Base-by-base conservation (phyloP, 2,113 vertebrate genomes). In the Barbus barbus region DNA sequence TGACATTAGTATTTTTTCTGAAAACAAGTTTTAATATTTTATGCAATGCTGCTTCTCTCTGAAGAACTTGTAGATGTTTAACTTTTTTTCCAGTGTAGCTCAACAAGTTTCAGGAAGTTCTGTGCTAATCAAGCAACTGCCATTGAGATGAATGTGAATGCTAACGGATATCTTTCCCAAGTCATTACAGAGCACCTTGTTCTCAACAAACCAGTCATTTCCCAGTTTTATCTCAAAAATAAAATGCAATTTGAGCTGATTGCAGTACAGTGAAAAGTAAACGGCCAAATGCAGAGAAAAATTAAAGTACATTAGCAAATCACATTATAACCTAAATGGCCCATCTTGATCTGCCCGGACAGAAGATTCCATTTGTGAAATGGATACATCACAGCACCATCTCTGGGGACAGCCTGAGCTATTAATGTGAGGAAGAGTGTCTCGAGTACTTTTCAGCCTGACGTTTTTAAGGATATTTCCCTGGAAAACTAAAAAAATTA, bases 351-450 rank as follows among this genome's bases (percentile, higher is more conserved):
- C 13, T 46, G 53, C 56, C 14, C 5, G 36, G 28, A 60, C 22
- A 61, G 33, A 60, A 22, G 8, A 76, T 67, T 71, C 38, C 48
- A 76, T 81, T 84, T 76, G 56, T 20, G 46, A 48, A 72, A 53
- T 72, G 53, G 53, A 63, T 78, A 5, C 48, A 28, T 78, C 51
- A 73, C 41, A 78, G 41, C 22, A 75, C 22, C 24, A 11, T 79
- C 38, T 41, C 46, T 3, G 16, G 31, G 26, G 22, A 48, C 38
- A 82, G 41, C 41, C 26, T 77, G 33, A 38, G 56, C n/a, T 78
- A 61, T 26, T 78, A 78, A 48, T 41, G 36, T 79, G 75, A 48
- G 53, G 48, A 78, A 78, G 33, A 63, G 22, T 8, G 14, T 78
- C 51, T 78, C 1, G 0, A 60, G 13, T n/a, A 58, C 51, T n/a